These are phyloP conservation scores for Poecilia latipinna DNA, from an alignment of 2,113 vertebrate species.

Conservation along the genomic window DNA sequence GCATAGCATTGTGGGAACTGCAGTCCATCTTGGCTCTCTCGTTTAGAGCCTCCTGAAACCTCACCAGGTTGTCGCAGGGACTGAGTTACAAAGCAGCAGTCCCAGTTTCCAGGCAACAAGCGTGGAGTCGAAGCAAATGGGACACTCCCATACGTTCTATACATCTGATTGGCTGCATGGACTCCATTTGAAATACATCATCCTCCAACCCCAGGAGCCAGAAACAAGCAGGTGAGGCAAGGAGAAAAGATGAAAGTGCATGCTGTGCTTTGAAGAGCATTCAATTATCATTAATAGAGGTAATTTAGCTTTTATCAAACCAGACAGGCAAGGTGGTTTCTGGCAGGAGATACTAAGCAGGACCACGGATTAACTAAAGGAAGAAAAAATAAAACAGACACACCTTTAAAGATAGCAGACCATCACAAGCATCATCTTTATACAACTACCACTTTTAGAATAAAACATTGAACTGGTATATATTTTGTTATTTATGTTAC, in stretches of 20 bases:
- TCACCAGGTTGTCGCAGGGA: conserved; percentile 43
- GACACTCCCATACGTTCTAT: conserved; percentile 16
- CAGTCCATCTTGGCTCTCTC: conserved; percentile 49
- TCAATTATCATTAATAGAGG: conserved; percentile 28
- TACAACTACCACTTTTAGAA: background rate
- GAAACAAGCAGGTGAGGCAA: conserved; percentile 33
- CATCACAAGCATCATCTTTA: background rate
- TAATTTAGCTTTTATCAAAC: conserved; percentile 24
- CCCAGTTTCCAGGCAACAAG: conserved; percentile 71
- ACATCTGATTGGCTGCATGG: conserved; percentile 51
- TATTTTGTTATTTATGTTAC: background rate
- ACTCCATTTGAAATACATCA: conserved; percentile 13
- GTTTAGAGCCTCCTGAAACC: background rate
- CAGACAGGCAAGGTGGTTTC: conserved; percentile 24
- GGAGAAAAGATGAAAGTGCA: conserved; percentile 54
- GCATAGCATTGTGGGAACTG: conserved; percentile 63
- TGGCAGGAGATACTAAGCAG: conserved; percentile 34
- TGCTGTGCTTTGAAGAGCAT: conserved; percentile 47
- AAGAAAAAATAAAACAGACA: conserved; percentile 6
- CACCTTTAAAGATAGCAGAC: background rate
- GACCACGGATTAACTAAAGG: background rate
- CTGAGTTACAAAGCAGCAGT: conserved; percentile 56
- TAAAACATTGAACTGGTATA: background rate
- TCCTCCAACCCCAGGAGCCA: conserved; percentile 27
- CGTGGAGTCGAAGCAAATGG: conserved; percentile 29